Evolutionary conservation across 2,797 vertebrate species (phyloP).

Genomic region (Gymnothorax reevesii): DNA sequence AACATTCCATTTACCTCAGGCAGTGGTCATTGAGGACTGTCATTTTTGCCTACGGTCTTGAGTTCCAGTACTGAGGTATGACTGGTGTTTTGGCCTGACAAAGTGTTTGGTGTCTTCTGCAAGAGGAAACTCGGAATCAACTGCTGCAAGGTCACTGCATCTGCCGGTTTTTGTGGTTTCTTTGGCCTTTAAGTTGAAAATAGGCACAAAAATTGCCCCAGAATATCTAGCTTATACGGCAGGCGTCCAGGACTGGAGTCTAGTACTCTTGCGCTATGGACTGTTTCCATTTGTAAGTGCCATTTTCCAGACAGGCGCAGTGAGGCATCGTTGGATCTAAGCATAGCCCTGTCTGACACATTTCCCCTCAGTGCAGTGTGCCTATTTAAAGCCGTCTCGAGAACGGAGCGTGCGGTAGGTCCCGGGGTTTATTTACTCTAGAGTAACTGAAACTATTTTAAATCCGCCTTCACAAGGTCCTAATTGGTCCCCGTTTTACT

Average conservation of each 20-base stretch:
- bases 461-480: constrained; percentile 76
- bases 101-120: background rate
- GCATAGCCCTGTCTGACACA: constrained; percentile 37
- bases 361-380: constrained; percentile 35
- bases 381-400: constrained; percentile 55
- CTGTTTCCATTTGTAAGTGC: constrained; percentile 48
- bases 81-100: background rate
- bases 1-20: background rate
- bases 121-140: background rate
- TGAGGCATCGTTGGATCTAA: constrained; percentile 50
- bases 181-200: background rate
- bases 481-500: constrained; percentile 79
- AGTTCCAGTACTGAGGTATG: background rate
- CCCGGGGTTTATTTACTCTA: constrained; percentile 77
- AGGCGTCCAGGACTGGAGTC: constrained; percentile 31
- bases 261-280: constrained; percentile 45
- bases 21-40: background rate
- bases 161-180: background rate
- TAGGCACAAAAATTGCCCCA: constrained; percentile 20
- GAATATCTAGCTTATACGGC: constrained; percentile 34
- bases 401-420: constrained; percentile 71
- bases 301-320: constrained; percentile 43
- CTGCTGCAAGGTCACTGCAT: background rate
- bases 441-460: constrained; percentile 66
- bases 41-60: background rate